These are phyloP conservation scores for Cochlearius cochlearius DNA, from an alignment of 2,113 vertebrate genomes.

Conservation along the genomic window DNA sequence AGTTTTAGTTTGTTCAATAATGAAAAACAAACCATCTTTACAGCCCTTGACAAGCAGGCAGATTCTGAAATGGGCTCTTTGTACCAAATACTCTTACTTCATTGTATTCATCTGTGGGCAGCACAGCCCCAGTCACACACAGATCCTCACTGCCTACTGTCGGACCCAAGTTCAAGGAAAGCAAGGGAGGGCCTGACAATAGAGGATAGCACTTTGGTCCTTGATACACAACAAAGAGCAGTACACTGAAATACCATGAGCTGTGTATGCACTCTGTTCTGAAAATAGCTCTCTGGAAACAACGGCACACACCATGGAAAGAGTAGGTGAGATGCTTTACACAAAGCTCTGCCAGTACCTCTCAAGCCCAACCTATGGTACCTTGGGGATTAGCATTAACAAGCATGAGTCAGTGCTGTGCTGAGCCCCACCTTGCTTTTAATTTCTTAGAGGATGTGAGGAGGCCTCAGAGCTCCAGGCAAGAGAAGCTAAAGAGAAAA, in stretches of 20 bases:
- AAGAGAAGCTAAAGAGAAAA: neutral
- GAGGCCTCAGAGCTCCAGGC: neutral
- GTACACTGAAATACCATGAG: neutral
- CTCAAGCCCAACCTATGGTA: neutral
- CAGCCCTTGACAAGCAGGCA: neutral
- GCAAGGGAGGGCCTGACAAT: neutral
- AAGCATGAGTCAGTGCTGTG: neutral
- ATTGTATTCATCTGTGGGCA: neutral
- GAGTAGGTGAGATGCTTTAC: neutral
- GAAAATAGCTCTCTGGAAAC: neutral
- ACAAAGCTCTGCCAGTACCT: neutral
- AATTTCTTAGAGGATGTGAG: neutral
- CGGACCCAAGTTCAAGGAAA: neutral
- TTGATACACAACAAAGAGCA: neutral
- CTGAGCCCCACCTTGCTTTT: neutral
- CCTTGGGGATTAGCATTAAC: neutral
- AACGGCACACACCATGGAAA: neutral
- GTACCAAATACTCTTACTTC: neutral
- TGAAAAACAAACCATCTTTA: neutral
- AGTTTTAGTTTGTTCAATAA: neutral
- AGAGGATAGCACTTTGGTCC: neutral
- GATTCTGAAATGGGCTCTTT: neutral
- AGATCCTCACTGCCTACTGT: neutral
- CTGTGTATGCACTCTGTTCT: neutral
- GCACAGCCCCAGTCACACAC: neutral